Conservation (phyloP, 1,140 invertebrate species). For the Bombus pascuorum region DNA sequence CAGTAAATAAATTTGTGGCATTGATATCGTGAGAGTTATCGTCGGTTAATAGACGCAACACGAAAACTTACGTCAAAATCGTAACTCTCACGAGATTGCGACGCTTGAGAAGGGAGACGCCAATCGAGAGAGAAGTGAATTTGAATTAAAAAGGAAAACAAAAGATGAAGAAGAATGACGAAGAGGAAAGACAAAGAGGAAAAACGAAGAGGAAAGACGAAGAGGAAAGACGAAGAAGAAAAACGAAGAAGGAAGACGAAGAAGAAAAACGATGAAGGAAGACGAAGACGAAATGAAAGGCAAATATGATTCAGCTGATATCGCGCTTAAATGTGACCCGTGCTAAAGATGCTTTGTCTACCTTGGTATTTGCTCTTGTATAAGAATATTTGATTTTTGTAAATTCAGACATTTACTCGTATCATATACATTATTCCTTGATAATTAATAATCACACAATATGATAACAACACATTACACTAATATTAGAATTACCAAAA, state of each 20-base stretch:
- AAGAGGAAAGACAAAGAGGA: not conserved
- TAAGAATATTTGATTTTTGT: not conserved
- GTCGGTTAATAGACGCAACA: slow-evolving; percentile 48
- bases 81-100: too few relatives aligned
- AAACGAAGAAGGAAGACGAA: too few relatives aligned
- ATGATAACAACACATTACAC: not conserved
- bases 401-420: not conserved
- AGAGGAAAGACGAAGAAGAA: not conserved
- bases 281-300: not conserved
- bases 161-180: not conserved
- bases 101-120: not conserved
- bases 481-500: not conserved
- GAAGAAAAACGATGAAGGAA: too few relatives aligned
- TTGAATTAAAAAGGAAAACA: not conserved
- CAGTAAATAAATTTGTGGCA: slow-evolving; percentile 20
- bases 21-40: slow-evolving; percentile 51
- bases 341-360: not conserved
- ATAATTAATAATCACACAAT: not conserved
- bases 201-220: too few relatives aligned
- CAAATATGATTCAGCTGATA: not conserved
- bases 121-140: not conserved
- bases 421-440: not conserved
- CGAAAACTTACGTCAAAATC: not conserved
- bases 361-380: not conserved
- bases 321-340: not conserved